Evolutionary conservation across 1,140 invertebrate species (phyloP).

Genomic region (Drosophila pruinosa): DNA sequence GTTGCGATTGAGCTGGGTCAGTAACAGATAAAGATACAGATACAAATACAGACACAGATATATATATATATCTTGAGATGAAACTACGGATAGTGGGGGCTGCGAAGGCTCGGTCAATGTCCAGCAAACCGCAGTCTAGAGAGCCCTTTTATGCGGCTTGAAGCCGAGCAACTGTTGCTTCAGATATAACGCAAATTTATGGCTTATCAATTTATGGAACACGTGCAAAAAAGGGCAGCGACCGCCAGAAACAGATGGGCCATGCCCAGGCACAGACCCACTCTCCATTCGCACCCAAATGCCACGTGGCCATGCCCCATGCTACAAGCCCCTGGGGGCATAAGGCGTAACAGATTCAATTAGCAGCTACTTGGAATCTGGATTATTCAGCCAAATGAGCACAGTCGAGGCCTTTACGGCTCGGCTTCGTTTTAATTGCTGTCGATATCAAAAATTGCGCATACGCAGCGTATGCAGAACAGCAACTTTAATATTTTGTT

Average conservation of each 20-base stretch:
- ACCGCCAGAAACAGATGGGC: conserved; percentile 10
- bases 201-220: conserved; percentile 64
- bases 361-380: conserved; percentile 39
- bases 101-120: not conserved
- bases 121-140: conserved; percentile 15
- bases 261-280: no score
- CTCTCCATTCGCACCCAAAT: not conserved
- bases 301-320: not conserved
- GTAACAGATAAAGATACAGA: not conserved
- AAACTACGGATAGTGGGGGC: no score
- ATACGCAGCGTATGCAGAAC: conserved; percentile 47
- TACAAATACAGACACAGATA: conserved; percentile 9
- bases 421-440: conserved; percentile 39
- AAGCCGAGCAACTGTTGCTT: conserved; percentile 59
- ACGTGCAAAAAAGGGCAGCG: conserved; percentile 51
- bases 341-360: conserved; percentile 57
- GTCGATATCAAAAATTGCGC: conserved; percentile 53
- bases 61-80: not conserved
- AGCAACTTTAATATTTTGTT: conserved; percentile 30
- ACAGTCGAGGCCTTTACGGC: no score
- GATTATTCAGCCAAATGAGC: conserved; percentile 24
- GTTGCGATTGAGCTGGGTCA: conserved; percentile 34
- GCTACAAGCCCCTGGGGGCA: conserved; percentile 1
- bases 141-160: conserved; percentile 61
- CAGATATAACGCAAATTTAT: conserved; percentile 62